These are phyloP conservation scores for Palythoa grandis DNA, from an alignment of 92 coral and sea anemone genomes.

Conservation along the genomic window DNA sequence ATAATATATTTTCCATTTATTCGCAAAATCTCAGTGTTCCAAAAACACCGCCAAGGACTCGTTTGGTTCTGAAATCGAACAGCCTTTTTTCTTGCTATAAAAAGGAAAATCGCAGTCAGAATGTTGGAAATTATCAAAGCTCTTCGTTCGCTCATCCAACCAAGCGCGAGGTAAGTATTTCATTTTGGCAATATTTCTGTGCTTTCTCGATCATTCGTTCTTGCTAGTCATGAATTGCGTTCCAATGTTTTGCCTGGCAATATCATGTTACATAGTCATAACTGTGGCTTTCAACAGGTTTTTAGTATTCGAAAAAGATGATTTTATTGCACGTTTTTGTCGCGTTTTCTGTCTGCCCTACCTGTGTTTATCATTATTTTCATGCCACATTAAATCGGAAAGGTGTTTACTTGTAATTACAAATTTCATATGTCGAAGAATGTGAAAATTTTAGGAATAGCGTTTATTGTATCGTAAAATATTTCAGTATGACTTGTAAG, in stretches of 20 bases:
- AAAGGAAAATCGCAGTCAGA: background rate
- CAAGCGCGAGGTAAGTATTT: constrained; percentile 67
- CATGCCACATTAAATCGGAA: no score
- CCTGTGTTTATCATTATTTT: no score
- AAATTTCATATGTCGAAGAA: no score
- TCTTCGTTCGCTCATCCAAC: constrained; percentile 56
- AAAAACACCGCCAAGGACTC: background rate
- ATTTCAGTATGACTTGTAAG: no score
- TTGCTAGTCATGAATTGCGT: background rate
- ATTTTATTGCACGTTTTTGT: no score
- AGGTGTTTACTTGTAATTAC: no score
- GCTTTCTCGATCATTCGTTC: background rate
- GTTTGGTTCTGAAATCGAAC: background rate
- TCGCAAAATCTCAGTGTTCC: background rate
- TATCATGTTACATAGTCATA: background rate
- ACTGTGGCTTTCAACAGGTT: no score
- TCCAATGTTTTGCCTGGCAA: background rate
- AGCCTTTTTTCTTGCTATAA: background rate
- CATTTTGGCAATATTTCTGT: background rate
- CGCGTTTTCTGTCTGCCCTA: no score
- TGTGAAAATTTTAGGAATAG: no score
- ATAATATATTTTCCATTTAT: background rate
- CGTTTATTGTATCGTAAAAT: no score
- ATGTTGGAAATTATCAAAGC: constrained; percentile 46
- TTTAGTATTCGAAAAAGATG: no score